Evolutionary conservation across 2,113 vertebrate species (phyloP).

Genomic region (Tenebrosternarchus preto): DNA sequence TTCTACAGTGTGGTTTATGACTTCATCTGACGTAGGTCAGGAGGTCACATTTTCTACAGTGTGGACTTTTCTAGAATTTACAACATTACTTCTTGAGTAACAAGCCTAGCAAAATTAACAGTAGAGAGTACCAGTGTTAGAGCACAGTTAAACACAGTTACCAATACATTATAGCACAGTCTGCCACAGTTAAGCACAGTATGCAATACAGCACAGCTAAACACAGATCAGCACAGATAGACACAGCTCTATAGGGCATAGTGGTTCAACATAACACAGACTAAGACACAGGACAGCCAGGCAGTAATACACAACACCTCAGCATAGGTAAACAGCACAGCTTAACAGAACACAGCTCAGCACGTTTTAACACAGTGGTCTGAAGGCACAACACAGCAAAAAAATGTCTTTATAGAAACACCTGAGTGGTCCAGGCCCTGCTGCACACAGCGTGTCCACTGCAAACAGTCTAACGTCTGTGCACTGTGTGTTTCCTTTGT

Average conservation of each 20-base stretch:
- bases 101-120: not conserved
- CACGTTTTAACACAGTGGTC: not conserved
- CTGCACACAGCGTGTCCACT: conserved; percentile 52
- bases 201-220: not conserved
- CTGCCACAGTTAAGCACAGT: not conserved
- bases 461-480: conserved; percentile 72
- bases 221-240: not conserved
- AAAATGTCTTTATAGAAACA: too few species aligned
- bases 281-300: not conserved
- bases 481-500: conserved; percentile 69
- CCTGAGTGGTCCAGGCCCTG: not conserved
- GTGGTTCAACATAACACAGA: too few species aligned
- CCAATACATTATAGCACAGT: too few species aligned
- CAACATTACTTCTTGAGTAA: too few species aligned
- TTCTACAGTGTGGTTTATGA: too few species aligned
- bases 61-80: too few species aligned
- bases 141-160: not conserved
- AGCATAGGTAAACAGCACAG: not conserved
- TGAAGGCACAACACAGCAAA: too few species aligned
- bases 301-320: not conserved
- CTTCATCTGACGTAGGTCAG: too few species aligned
- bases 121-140: not conserved
- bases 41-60: too few species aligned
- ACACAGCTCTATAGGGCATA: too few species aligned
- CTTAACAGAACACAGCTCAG: not conserved